Evolutionary conservation across 2,113 vertebrate species (phyloP), one percentile per base, ranked within the genome.

Genomic region (Hylia prasina): DNA sequence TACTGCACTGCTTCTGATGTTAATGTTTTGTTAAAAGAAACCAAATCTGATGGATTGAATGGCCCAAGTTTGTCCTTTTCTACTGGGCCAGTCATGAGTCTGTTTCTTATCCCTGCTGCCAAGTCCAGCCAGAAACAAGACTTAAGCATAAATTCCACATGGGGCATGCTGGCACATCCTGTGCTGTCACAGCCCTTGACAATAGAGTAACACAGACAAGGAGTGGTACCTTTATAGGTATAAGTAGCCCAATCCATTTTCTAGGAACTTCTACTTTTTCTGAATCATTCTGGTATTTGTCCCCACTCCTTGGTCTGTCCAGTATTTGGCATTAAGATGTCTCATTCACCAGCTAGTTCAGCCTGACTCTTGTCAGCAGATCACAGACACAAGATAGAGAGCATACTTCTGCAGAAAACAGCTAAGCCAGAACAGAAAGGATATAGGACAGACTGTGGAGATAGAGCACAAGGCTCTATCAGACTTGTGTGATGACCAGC

Each of bases 381-480:
- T 83, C 33, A 45, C 28, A 72, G 68, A 21, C 47, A 47, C 9
- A 45, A 78, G 72, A 23, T 15, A 27, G 35, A 65, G 27, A 65
- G 22, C 10, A 8, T 23, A 19, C 7, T 51, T 40, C 13, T 1
- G n/a, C 42, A 90, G 86, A 30, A 92, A 76, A 60, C 10, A 50
- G 28, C 54, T 40, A 42, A 73, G 73, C 1, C 37, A 40, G 42
- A 77, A 28, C 21, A 63, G 31, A 61, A n/a, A 70, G 54, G 44
- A 31, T 63, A 15, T 9, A 60, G 76, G 31, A 18, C 40, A 73
- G 33, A 6, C 44, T 61, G 42, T 57, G 45, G 57, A 56, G 82
- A 45, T n/a, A 21, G 13, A 0, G 17, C 27, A 1, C 63, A 1
- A 35, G 0, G 28, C 39, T 1, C 30, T 79, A 17, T 27, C 37